Conservation (phyloP, 2,797 vertebrate genomes). For the Acanthiza pusilla region DNA sequence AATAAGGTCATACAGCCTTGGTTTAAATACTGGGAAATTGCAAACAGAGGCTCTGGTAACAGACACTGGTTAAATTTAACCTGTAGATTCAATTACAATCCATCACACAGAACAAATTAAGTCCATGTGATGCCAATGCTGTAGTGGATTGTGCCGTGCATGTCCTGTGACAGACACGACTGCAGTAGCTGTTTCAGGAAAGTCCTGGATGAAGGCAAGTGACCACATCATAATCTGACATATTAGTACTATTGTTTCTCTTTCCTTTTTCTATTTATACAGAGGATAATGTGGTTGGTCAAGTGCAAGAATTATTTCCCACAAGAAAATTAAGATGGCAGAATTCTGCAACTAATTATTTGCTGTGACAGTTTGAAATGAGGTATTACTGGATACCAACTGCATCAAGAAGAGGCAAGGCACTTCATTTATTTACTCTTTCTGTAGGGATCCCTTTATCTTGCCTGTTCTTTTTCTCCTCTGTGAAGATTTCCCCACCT, state of each 20-base stretch:
- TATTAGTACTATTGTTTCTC: neutral
- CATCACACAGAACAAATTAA: slow-evolving; percentile 17
- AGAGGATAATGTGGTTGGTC: neutral
- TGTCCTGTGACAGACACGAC: neutral
- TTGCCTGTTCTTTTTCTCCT: neutral
- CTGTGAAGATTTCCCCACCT: neutral
- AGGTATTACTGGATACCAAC: neutral
- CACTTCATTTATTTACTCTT: neutral
- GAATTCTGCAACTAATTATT: neutral
- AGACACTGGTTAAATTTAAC: neutral
- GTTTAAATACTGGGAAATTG: neutral
- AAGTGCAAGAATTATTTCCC: neutral
- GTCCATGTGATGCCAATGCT: neutral
- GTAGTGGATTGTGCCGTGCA: fast-evolving
- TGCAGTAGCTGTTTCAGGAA: neutral
- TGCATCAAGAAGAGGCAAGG: neutral
- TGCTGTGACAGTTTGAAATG: neutral
- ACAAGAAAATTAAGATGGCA: neutral
- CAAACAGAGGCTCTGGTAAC: neutral
- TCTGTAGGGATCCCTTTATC: neutral
- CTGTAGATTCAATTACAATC: slow-evolving; percentile 2
- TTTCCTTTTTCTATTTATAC: neutral
- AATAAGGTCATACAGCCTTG: neutral
- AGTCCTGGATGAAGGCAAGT: neutral
- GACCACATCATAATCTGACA: neutral